Evolutionary conservation across 2,113 vertebrate genomes (phyloP).

Genomic region (Bostrychus sinensis): DNA sequence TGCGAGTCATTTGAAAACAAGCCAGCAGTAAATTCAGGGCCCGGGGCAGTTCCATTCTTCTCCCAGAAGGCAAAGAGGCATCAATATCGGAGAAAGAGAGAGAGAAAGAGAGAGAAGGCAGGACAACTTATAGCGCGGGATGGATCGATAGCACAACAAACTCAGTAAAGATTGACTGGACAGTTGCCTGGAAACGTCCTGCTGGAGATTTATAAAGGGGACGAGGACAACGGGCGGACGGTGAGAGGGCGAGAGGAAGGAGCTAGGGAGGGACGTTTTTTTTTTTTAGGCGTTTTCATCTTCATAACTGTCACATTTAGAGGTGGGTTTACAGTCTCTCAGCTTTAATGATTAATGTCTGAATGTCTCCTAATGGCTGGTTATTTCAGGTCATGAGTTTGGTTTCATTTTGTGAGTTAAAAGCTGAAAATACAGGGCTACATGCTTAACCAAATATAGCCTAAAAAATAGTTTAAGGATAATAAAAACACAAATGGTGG

Average conservation of each 20-base stretch:
- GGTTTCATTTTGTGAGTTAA: background rate
- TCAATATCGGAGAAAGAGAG: constrained; percentile 56
- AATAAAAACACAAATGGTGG: too few relatives aligned
- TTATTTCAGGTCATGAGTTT: background rate
- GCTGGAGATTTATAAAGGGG: constrained; percentile 62
- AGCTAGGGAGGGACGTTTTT: constrained; percentile 7
- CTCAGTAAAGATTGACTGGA: constrained; percentile 74
- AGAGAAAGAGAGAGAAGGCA: constrained; percentile 39
- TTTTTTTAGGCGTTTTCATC: constrained; percentile 16
- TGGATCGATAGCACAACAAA: constrained; percentile 73
- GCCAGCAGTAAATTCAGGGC: constrained; percentile 55
- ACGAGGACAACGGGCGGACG: constrained; percentile 20
- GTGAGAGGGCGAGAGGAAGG: background rate
- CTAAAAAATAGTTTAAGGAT: too few relatives aligned
- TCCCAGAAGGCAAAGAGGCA: constrained; percentile 48
- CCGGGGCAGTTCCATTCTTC: constrained; percentile 50
- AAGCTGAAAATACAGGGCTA: background rate
- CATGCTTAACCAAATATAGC: too few relatives aligned
- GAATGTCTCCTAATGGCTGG: background rate
- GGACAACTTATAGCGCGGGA: constrained; percentile 67
- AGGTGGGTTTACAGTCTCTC: background rate
- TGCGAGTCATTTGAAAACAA: constrained; percentile 65
- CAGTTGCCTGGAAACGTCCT: constrained; percentile 64
- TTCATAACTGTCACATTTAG: constrained; percentile 7
- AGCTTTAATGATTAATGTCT: background rate